Evolutionary conservation across 2,113 vertebrate genomes (phyloP), one percentile per base, ranked within the genome.

Genomic region (Phodopus roborovskii): DNA sequence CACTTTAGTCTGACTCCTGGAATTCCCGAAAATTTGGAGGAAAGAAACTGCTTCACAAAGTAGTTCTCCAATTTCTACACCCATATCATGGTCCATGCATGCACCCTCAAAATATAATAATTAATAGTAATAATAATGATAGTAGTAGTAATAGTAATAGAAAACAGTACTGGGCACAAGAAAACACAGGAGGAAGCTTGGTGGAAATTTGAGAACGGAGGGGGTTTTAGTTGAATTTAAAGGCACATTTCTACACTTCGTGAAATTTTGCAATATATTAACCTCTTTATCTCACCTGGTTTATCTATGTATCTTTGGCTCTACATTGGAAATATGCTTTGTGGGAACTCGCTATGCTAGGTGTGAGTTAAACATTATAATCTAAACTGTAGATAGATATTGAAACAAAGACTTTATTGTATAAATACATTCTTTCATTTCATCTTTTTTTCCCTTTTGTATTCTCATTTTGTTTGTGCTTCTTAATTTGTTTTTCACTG

Each of bases 341-440:
- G 17, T 6, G 88, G 19, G 17, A 8, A 0, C 5, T 81, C 10
- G 53, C 19, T 33, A 5, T 48, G 11, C 5, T 33, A 70, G 12
- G 50, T 86, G 33, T 64, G 33, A 94, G 45, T 75, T 60, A 88
- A 94, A 22, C 16, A 30, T 92, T 81, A 36, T 88, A 95, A 96
- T 94, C 62, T 6, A 10, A 88, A 91, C 7, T 83, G 1, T 7
- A 6, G 42, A 15, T 42, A 15, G 87, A 50, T 74, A 70, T 88
- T 89, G 78, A 96, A 84, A 91, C 33, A 83, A 92, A 92, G 60
- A 12, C 68, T 30, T 62, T 60, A 56, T 12, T 66, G 48, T 39
- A 26, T 70, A 68, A 86, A 89, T 48, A 36, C 1, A 58, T 53
- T 1, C 36, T 13, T 4, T 89, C 48, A 73, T 3, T n/a, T 90